Percentiles rank a stretch among this genome's conserved stretches.
Evolutionary conservation across 2,888 invertebrate genomes (phyloP).

Genomic region (Pachydiplax longipennis): DNA sequence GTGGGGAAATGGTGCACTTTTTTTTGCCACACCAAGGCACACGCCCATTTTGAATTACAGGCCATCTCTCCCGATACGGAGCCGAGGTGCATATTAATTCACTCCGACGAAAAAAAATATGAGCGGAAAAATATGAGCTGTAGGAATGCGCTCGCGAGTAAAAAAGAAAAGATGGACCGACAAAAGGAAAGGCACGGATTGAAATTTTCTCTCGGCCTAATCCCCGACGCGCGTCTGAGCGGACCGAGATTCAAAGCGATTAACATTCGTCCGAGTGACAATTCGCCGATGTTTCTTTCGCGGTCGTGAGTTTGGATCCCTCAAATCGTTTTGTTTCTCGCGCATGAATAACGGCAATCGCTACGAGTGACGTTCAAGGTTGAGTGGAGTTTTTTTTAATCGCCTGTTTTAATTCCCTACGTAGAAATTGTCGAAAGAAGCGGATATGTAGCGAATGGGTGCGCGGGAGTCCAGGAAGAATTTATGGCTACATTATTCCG

Average conservation of each 20-base stretch:
- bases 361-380: background rate
- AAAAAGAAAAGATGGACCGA: background rate
- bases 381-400: background rate
- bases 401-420: background rate
- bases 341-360: background rate
- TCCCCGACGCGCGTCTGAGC: background rate
- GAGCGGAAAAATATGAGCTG: background rate
- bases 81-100: background rate
- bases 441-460: too few relatives aligned
- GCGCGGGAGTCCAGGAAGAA: too few relatives aligned
- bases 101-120: background rate
- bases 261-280: background rate
- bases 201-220: background rate
- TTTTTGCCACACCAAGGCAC: background rate
- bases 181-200: background rate
- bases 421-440: too few relatives aligned
- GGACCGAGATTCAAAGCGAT: background rate
- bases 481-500: too few relatives aligned
- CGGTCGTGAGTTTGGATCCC: background rate
- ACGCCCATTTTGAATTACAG: background rate
- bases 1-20: background rate
- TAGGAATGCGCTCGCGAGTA: background rate
- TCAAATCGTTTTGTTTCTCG: background rate
- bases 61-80: background rate
- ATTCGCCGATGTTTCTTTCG: background rate